Conservation (phyloP, 2,113 vertebrate genomes). For the Syngnathus typhle region DNA sequence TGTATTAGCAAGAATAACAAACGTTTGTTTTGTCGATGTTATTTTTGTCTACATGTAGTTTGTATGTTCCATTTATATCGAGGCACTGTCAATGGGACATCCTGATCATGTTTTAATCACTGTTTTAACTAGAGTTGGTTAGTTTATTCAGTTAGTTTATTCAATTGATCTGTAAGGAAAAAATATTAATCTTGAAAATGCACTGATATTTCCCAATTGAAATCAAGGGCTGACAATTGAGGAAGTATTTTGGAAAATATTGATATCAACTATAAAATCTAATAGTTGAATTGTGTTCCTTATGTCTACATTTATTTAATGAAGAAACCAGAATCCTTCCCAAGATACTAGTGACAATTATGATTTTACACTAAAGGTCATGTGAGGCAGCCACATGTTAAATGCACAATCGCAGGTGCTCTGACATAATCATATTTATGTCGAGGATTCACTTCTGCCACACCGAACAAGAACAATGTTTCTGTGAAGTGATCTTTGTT, state of each 20-base stretch:
- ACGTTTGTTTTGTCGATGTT: background rate
- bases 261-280: too few species aligned
- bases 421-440: background rate
- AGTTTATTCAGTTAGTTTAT: background rate
- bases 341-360: background rate
- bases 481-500: background rate
- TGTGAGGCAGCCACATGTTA: background rate
- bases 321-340: background rate
- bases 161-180: too few species aligned
- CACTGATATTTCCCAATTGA: background rate
- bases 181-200: too few species aligned
- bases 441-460: background rate
- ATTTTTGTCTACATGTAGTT: background rate
- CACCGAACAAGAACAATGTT: background rate
- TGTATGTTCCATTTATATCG: background rate
- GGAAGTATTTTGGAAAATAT: too few species aligned
- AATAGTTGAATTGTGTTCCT: too few species aligned
- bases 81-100: too few species aligned
- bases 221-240: background rate
- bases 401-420: background rate
- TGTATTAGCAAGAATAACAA: background rate
- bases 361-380: background rate
- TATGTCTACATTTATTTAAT: background rate
- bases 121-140: background rate
- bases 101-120: too few species aligned